These are phyloP conservation scores for Plutomurus gul DNA, from an alignment of 1,140 invertebrate species.

Conservation along the genomic window DNA sequence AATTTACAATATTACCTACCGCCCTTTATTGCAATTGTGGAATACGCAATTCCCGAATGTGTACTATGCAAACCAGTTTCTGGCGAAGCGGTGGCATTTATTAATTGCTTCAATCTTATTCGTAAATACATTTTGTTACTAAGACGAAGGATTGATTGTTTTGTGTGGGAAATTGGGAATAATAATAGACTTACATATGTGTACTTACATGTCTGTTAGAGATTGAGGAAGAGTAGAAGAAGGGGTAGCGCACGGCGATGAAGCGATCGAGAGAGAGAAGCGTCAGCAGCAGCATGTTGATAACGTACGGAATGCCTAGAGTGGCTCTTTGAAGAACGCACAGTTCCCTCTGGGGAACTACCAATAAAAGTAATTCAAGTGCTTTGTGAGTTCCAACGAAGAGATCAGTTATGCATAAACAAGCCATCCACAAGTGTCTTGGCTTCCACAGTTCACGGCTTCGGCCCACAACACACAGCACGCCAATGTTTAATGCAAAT, in stretches of 20 bases:
- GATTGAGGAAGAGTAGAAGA: slow-evolving; percentile 50
- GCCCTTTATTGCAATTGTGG: background rate
- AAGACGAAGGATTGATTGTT: no score
- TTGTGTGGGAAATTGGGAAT: background rate
- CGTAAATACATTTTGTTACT: no score
- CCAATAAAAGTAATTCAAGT: slow-evolving; percentile 46
- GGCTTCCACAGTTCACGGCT: slow-evolving; percentile 53
- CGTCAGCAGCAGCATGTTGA: slow-evolving; percentile 53
- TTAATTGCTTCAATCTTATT: no score
- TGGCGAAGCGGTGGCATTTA: background rate
- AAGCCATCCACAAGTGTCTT: slow-evolving; percentile 54
- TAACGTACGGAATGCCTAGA: slow-evolving; percentile 51
- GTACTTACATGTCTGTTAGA: slow-evolving; percentile 50
- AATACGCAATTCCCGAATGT: background rate
- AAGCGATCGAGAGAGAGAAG: slow-evolving; percentile 52
- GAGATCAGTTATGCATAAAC: slow-evolving; percentile 53
- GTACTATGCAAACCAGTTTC: background rate
- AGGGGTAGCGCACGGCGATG: slow-evolving; percentile 51
- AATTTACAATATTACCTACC: no score
- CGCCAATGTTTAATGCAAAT: slow-evolving; percentile 47
- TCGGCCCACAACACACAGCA: slow-evolving; percentile 40
- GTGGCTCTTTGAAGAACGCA: slow-evolving; percentile 49
- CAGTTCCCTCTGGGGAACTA: slow-evolving; percentile 40
- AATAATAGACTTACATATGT: background rate
- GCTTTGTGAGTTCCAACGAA: slow-evolving; percentile 52